A percentile compares a stretch with the other conserved stretches of the same genome.
phyloP scores from a whole-genome alignment of 2,113 vertebrate genomes.

The Columba livia region DNA sequence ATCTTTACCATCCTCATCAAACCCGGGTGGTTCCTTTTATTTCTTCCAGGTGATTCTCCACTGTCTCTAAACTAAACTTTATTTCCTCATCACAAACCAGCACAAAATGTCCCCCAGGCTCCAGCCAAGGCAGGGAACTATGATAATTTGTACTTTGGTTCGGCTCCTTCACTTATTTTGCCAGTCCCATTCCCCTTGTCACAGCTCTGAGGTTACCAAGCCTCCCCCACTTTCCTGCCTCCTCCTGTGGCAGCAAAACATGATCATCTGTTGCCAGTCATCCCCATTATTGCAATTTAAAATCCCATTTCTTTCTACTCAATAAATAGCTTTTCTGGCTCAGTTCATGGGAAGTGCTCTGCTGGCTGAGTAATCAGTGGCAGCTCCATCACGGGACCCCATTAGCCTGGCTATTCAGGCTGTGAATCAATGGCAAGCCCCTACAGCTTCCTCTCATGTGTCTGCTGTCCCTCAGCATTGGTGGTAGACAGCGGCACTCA shows the following conservation, averaged over 20 bases:
- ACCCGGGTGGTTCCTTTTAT: not conserved
- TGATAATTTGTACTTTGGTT: not conserved
- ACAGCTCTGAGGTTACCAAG: not conserved
- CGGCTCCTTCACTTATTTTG: not conserved
- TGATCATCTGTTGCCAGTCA: not conserved
- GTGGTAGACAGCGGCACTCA: accelerated
- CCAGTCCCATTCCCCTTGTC: not conserved
- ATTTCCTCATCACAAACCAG: not conserved
- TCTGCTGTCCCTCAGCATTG: not conserved
- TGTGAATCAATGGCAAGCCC: not conserved
- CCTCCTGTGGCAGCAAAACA: not conserved
- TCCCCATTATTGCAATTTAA: not conserved
- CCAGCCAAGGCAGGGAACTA: not conserved
- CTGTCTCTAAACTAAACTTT: not conserved
- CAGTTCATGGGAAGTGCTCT: not conserved
- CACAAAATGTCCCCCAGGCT: not conserved
- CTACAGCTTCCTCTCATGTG: accelerated
- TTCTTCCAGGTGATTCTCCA: not conserved
- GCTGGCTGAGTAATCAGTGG: not conserved
- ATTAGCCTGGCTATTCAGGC: not conserved
- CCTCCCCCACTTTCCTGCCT: not conserved
- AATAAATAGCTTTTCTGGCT: not conserved
- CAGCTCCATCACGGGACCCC: not conserved
- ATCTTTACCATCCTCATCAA: not conserved
- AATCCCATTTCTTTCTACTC: not conserved